These are phyloP conservation scores for Diabrotica undecimpunctata DNA, from an alignment of 1,140 invertebrate species.

Conservation along the genomic window DNA sequence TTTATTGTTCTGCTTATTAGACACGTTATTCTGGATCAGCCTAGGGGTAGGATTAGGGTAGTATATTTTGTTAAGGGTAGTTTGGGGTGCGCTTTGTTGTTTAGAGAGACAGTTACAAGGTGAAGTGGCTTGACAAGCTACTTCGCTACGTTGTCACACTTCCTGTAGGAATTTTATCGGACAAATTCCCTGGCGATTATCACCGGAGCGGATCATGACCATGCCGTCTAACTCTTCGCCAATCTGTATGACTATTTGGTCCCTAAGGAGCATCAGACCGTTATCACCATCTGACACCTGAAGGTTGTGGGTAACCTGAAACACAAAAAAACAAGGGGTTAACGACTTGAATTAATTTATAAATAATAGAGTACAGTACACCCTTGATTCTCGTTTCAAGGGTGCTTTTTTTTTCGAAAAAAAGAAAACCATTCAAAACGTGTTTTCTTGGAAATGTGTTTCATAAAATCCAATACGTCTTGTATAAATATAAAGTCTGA, in stretches of 20 bases:
- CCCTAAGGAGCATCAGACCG: slow-evolving; percentile 58
- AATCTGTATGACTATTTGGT: slow-evolving; percentile 77
- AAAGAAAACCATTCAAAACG: too few relatives aligned
- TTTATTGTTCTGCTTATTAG: slow-evolving; percentile 29
- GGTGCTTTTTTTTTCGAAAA: too few relatives aligned
- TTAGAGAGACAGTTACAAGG: slow-evolving; percentile 42
- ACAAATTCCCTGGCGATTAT: slow-evolving; percentile 80
- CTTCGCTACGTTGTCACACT: slow-evolving; percentile 45
- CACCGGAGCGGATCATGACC: slow-evolving; percentile 86
- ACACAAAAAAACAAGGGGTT: not conserved
- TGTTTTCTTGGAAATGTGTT: too few relatives aligned
- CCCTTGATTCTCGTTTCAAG: too few relatives aligned
- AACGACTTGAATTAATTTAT: not conserved
- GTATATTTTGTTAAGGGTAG: slow-evolving; percentile 41
- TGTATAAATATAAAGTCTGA: too few relatives aligned
- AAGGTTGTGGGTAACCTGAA: slow-evolving; percentile 59
- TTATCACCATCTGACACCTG: slow-evolving; percentile 63
- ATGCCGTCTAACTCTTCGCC: slow-evolving; percentile 89
- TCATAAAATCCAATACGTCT: too few relatives aligned
- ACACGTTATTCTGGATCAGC: slow-evolving; percentile 42
- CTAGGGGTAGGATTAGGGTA: slow-evolving; percentile 48
- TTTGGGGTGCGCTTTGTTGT: slow-evolving; percentile 30
- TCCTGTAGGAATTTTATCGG: slow-evolving; percentile 78
- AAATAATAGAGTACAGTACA: too few relatives aligned
- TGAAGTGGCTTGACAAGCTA: slow-evolving; percentile 41